A percentile compares a stretch with the other conserved stretches of the same genome.
Conservation (phyloP, 1,140 invertebrate genomes). For the Drosophila sp. region DNA sequence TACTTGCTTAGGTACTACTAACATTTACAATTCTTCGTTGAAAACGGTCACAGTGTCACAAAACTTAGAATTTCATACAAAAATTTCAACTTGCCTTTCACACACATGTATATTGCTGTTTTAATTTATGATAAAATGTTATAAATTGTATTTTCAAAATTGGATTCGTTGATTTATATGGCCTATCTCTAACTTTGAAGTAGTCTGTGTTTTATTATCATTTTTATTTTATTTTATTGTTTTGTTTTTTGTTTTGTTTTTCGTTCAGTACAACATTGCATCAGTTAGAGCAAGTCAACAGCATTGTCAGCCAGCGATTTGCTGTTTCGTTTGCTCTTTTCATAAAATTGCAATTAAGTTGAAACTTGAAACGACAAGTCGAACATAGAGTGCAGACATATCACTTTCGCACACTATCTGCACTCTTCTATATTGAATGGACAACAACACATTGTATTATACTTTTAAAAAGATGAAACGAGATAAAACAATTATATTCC, state of each 20-base stretch:
- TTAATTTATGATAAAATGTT: slow-evolving; percentile 16
- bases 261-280: slow-evolving; percentile 6
- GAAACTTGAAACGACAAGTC: slow-evolving; percentile 5
- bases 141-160: background rate
- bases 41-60: slow-evolving; percentile 33
- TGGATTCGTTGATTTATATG: background rate
- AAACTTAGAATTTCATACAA: slow-evolving; percentile 30
- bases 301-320: slow-evolving; percentile 12
- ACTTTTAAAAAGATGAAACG: slow-evolving; percentile 9
- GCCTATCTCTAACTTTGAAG: background rate
- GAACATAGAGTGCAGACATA: background rate
- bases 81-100: slow-evolving; percentile 9
- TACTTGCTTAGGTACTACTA: slow-evolving; percentile 49
- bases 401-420: background rate
- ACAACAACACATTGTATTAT: background rate
- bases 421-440: background rate
- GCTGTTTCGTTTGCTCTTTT: slow-evolving; percentile 18
- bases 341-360: slow-evolving; percentile 19
- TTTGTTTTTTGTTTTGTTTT: background rate
- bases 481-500: slow-evolving; percentile 16
- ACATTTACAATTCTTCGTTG: slow-evolving; percentile 47
- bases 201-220: background rate
- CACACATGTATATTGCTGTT: slow-evolving; percentile 23
- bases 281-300: slow-evolving; percentile 23
- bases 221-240: background rate